Evolutionary conservation across 1,140 invertebrate species (phyloP).

Genomic region (Trachymyrmex septentrionalis): DNA sequence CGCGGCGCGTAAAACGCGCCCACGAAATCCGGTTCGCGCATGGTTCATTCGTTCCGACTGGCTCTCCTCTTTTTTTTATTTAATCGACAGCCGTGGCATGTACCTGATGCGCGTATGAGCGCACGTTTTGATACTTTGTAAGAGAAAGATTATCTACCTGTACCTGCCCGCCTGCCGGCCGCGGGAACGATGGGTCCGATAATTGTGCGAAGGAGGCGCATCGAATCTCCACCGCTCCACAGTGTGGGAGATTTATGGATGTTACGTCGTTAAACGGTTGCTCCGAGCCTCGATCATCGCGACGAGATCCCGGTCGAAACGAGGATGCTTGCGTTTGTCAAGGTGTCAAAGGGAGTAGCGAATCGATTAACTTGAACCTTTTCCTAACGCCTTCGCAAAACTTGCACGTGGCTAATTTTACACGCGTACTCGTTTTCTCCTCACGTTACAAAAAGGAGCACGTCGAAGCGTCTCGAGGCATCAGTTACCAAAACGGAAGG

Average conservation of each 20-base stretch:
- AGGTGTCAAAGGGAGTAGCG: slow-evolving; percentile 23
- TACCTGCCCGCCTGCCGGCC: slow-evolving; percentile 16
- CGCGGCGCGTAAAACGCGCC: neutral
- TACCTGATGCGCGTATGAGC: neutral
- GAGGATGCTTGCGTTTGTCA: slow-evolving; percentile 18
- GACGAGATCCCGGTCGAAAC: slow-evolving; percentile 5
- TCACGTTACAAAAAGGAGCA: neutral
- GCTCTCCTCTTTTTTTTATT: slow-evolving; percentile 32
- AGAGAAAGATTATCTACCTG: slow-evolving; percentile 25
- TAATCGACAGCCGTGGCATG: slow-evolving; percentile 47
- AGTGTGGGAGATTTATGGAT: slow-evolving; percentile 27
- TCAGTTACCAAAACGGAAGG: neutral
- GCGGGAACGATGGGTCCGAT: slow-evolving; percentile 7
- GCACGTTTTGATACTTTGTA: slow-evolving; percentile 35
- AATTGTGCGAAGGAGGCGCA: slow-evolving; percentile 19
- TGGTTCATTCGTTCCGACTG: slow-evolving; percentile 40
- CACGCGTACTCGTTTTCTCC: neutral
- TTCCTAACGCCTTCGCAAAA: neutral
- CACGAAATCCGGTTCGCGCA: slow-evolving; percentile 37
- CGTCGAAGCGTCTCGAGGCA: neutral
- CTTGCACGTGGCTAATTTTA: slow-evolving; percentile 1
- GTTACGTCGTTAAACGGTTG: slow-evolving; percentile 7
- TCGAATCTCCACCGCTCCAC: slow-evolving; percentile 16
- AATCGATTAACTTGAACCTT: slow-evolving; percentile 23
- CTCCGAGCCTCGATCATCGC: slow-evolving; percentile 19